Evolutionary conservation across 2,797 vertebrate species (phyloP), one percentile per base, ranked within the genome.

Genomic region (Champsocephalus esox): DNA sequence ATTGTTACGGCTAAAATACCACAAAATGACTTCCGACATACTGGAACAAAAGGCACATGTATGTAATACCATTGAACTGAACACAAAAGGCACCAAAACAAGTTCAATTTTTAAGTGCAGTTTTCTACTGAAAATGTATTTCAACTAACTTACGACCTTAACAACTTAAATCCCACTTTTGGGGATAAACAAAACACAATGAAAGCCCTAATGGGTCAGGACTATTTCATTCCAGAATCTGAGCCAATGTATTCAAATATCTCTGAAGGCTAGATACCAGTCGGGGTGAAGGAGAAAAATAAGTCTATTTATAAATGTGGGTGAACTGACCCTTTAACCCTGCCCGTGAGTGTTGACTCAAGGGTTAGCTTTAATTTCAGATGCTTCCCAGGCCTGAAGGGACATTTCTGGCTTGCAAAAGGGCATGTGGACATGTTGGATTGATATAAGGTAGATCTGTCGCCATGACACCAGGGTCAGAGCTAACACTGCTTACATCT

Each of bases 401-500:
- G 41, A 19, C 43, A 50, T 75, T 46, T 32, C 54, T 13, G 8
- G 41, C 55, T 54, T 19, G 34, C 34, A 56, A 28, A 75, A 49
- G 28, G 45, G 6, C 63, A 51, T 0, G 55, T 51, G 32, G 68
- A 73, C 51, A 63, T 48, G 66, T n/a, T 56, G 54, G 72, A 64
- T 62, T 74, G 75, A 70, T 67, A 63, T 5, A 16, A 79, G 58
- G 57, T 58, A 69, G 63, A 64, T 60, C 68, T 19, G 54, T 32
- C 72, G 68, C 61, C 16, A 10, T 62, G 76, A 84, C 63, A 79
- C 71, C 67, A 12, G 21, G 59, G 61, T 72, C 66, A 70, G 51
- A 74, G 68, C 63, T 19, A 73, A 72, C 67, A 66, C 74, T 67
- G 34, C 62, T 45, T 56, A 73, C 82, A 79, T 70, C 83, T 82